These are phyloP conservation scores for Leptodactylus fuscus DNA, from an alignment of 2,113 vertebrate genomes.

Conservation along the genomic window DNA sequence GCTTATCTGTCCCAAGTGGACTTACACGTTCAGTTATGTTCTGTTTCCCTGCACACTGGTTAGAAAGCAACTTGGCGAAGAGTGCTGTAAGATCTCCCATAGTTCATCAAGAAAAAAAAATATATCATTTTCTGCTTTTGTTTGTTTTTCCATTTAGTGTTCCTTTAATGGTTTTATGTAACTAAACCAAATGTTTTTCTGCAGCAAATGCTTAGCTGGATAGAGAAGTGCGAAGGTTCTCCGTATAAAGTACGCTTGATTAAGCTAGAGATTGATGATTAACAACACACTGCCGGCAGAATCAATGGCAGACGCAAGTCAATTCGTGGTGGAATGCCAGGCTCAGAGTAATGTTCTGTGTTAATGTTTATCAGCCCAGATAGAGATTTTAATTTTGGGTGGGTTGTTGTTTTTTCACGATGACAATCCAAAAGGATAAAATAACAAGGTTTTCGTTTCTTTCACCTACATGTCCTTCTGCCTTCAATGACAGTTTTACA, in stretches of 20 bases:
- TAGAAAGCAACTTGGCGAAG: too few species aligned
- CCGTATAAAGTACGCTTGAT: neutral
- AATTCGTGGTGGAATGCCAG: neutral
- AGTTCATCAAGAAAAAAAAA: too few species aligned
- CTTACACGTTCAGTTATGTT: too few species aligned
- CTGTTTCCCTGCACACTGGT: too few species aligned
- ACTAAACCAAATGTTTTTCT: neutral
- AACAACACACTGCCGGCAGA: neutral
- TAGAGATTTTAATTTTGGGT: neutral
- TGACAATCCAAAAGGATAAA: neutral
- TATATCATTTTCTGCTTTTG: too few species aligned
- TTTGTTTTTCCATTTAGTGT: too few species aligned
- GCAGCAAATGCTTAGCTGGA: neutral
- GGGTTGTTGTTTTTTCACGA: neutral
- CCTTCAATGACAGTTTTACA: too few species aligned
- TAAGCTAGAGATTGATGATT: neutral
- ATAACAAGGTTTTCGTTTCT: neutral
- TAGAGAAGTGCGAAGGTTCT: neutral
- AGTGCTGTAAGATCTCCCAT: too few species aligned
- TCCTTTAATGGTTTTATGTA: neutral
- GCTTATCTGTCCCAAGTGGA: too few species aligned
- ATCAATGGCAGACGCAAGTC: slow-evolving; percentile 1
- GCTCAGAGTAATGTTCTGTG: neutral
- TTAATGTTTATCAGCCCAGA: neutral
- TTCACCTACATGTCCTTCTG: neutral